Base-by-base conservation (phyloP, 2,113 vertebrate species). In the Triplophysa rosa region DNA sequence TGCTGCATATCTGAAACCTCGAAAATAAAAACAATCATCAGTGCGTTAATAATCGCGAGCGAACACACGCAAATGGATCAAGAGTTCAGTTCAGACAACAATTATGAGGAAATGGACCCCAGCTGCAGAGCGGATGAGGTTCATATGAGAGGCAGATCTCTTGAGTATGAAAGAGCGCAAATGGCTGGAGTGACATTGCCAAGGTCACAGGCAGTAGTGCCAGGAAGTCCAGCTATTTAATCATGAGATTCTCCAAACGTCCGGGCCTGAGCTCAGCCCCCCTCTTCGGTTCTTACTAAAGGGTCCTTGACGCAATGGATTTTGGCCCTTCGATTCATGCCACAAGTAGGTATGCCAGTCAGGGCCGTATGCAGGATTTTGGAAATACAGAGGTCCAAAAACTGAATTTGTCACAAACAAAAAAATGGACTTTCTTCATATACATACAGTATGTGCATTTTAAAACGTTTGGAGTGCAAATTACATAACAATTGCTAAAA, bases 181-280 rank as follows among this genome's bases (percentile, higher is more conserved):
- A 87, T 81, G 78, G 70, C 42, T 80, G 59, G 37, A 61, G 64
- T 69, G 74, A 82, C 87, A 82, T 87, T 88, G 83, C 80, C 87
- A 87, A 88, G 86, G 85, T 87, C 83, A 54, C 42, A 80, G 40
- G 77, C 61, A 24, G 73, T 26, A 24, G 69, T 80, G 78, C 78
- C 84, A 80, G 78, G 33, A 77, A 88, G 79, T 45, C 61, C 72
- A 49, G 77, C 79, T 87, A 78, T 86, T 85, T 86, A 84, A 87
- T 88, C 87, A 84, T 74, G 33, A 84, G 74, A 70, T 64, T 74
- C 79, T 80, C 70, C 68, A 84, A 45, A 83, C 80, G 77, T 80
- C 26, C 42, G 52, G 79, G 69, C 82, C 85, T 79, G 80, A 78
- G 72, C 75, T 83, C 78, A 80, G 69, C 80, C 64, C 67, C 73